Evolutionary conservation across 2,113 vertebrate genomes (phyloP), one percentile per base, ranked within the genome.

Genomic region (Urocolius indicus): DNA sequence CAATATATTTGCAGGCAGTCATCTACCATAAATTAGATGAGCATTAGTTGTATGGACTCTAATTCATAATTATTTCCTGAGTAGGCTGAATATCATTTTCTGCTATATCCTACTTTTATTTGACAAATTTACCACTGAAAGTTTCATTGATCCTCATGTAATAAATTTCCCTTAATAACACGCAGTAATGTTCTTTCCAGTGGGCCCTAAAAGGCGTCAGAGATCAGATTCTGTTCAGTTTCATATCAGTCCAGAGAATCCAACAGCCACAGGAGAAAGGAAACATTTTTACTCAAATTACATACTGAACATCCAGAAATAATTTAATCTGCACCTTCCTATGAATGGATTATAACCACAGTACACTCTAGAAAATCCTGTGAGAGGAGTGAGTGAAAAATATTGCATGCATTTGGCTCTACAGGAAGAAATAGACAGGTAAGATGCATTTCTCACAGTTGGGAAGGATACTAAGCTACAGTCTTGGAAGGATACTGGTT

Each of bases 31-130:
- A 84, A 71, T 75, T 78, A 84, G 69, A 49, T n/a, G 16, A 68
- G 11, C 15, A 54, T 71, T 67, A 71, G 17, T 38, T 67, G 7
- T 55, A 72, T 21, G 23, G 26, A 22, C 51, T 51, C 55, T 82
- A 85, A 88, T 76, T 79, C 38, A 83, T 52, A 87, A 86, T 71
- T 75, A 77, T 67, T 76, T 86, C 55, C 59, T 80, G 59, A 93
- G 23, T 18, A 84, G 48, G 13, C 7, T 66, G 66, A 68, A 69
- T 46, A 62, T 4, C 18, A 27, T 91, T 79, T 94, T 86, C 67
- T 51, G 49, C 34, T 38, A 36, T 38, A 54, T 20, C 24, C 26
- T 58, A 69, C 12, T 73, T 91, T 67, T 58, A 79, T 76, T 87
- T 80, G 66, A 46, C 49, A 69, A 71, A 85, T 84, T 62, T 87